Percentiles rank a stretch among this genome's conserved stretches.
These are phyloP conservation scores for Protonibea diacanthus DNA, from an alignment of 2,797 vertebrate species.

Conservation along the genomic window DNA sequence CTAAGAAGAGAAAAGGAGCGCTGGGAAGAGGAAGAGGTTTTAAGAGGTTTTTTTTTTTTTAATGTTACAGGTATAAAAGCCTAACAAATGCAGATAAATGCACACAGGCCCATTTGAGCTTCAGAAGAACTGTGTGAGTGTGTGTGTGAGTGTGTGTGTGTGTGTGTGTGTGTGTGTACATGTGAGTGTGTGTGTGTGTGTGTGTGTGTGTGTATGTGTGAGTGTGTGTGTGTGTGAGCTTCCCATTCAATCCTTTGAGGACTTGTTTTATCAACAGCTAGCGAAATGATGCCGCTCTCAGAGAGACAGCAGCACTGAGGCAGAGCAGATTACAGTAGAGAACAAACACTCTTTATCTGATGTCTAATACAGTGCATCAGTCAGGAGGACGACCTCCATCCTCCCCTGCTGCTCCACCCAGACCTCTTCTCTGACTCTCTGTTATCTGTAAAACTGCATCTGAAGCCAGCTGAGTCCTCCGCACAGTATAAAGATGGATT, in stretches of 20 bases:
- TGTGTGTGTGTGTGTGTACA: neutral
- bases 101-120: constrained; percentile 16
- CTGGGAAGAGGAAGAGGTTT: too few relatives aligned
- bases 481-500: neutral
- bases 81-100: constrained; percentile 17
- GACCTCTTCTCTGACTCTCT: constrained; percentile 1
- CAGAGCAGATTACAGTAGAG: constrained; percentile 56
- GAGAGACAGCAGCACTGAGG: constrained; percentile 50
- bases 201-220: neutral
- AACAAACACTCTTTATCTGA: constrained; percentile 65
- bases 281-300: constrained; percentile 20
- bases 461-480: neutral
- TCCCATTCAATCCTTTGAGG: constrained; percentile 30
- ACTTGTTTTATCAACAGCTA: constrained; percentile 38
- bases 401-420: constrained; percentile 16
- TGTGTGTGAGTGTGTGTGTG: neutral
- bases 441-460: neutral
- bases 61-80: constrained; percentile 2
- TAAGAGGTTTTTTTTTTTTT: neutral
- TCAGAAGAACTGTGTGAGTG: neutral
- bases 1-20: neutral
- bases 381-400: constrained; percentile 23
- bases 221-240: neutral
- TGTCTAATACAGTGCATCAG: constrained; percentile 45
- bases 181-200: too few relatives aligned